These are phyloP conservation scores for Palythoa grandiflora DNA, from an alignment of 92 coral and sea anemone genomes.

Conservation along the genomic window DNA sequence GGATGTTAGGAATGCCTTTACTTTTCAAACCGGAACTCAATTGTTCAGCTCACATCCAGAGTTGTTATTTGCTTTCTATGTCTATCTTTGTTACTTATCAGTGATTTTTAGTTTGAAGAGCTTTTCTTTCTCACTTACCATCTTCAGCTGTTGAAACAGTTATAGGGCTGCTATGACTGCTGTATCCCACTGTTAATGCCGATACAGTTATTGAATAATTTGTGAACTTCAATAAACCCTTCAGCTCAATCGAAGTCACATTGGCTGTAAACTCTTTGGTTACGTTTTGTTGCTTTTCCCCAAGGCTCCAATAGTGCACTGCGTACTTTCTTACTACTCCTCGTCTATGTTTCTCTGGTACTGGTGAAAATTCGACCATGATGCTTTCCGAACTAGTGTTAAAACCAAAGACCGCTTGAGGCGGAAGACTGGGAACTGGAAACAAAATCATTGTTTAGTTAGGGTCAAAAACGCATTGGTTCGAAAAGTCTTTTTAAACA, in stretches of 20 bases:
- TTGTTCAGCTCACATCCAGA: too few species aligned
- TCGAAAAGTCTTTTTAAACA: background rate
- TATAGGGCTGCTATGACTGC: conserved; percentile 10
- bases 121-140: background rate
- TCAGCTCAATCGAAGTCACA: background rate
- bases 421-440: conserved; percentile 25
- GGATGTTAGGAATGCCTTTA: too few species aligned
- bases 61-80: too few species aligned
- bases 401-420: conserved; percentile 16
- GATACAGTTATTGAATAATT: conserved; percentile 23
- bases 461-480: background rate
- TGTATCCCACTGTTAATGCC: conserved; percentile 12
- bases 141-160: conserved; percentile 35
- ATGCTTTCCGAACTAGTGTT: conserved; percentile 49
- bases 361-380: conserved; percentile 9
- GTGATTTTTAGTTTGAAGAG: too few species aligned
- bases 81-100: too few species aligned
- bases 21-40: too few species aligned
- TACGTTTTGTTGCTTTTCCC: background rate
- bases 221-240: conserved; percentile 12
- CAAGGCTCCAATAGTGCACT: background rate
- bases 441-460: background rate
- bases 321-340: conserved; percentile 7
- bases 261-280: background rate
- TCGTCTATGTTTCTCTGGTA: conserved; percentile 16